Conservation (phyloP, 2,113 vertebrate genomes). For the Neotoma lepida region DNA sequence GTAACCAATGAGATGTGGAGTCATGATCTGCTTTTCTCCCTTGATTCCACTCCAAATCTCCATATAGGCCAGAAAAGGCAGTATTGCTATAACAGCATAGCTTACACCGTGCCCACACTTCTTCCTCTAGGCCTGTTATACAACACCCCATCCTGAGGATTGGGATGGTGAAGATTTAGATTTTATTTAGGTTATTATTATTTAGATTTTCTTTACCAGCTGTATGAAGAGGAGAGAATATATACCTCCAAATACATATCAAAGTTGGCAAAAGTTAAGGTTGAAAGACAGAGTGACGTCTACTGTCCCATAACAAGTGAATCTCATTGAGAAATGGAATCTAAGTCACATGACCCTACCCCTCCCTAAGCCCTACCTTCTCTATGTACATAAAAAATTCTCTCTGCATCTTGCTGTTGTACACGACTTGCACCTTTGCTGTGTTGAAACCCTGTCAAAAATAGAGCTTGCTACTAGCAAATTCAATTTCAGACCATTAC, state of each 20-base stretch:
- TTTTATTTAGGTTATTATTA: neutral
- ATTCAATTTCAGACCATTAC: neutral
- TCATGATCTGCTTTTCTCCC: neutral
- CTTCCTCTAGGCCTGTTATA: neutral
- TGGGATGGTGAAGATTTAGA: neutral
- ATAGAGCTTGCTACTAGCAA: neutral
- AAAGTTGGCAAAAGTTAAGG: neutral
- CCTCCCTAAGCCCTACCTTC: neutral
- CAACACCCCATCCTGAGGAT: neutral
- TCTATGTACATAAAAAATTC: neutral
- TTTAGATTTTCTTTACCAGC: neutral
- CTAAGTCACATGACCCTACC: neutral
- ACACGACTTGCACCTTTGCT: neutral
- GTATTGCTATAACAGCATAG: neutral
- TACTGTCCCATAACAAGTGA: neutral
- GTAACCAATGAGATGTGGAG: neutral
- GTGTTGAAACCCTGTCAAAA: neutral
- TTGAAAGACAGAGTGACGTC: neutral
- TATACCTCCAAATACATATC: neutral
- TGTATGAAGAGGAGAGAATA: neutral
- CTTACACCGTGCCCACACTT: neutral
- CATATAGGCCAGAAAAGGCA: neutral
- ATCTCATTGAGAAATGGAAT: neutral
- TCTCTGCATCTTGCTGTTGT: neutral
- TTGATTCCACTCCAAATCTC: neutral